A percentile compares a stretch with the other conserved stretches of the same genome.
Conservation (phyloP, 2,888 invertebrate species). For the Uropetala carovei region DNA sequence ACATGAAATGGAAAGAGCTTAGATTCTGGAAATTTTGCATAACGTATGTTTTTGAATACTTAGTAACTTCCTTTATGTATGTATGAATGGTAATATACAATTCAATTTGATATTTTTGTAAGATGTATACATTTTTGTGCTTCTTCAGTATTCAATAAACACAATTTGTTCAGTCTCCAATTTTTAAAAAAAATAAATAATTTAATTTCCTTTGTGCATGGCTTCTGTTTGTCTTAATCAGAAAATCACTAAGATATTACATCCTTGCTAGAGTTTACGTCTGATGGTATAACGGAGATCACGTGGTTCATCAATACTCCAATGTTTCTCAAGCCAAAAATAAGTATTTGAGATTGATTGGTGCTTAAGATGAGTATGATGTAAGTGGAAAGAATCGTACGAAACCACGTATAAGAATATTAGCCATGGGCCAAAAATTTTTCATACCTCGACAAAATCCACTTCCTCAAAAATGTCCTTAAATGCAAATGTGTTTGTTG, state of each 20-base stretch:
- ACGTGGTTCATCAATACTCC: not conserved
- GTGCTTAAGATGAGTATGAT: not conserved
- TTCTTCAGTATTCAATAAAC: slow-evolving; percentile 15
- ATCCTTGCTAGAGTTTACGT: not conserved
- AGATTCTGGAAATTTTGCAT: not conserved
- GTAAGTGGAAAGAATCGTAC: not conserved
- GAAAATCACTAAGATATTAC: not conserved
- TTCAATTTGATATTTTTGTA: not conserved
- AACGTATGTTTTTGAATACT: not conserved
- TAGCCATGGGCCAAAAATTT: not conserved
- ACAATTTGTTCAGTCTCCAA: slow-evolving; percentile 24
- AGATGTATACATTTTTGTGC: not conserved
- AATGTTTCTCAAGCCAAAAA: not conserved
- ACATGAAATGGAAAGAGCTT: not conserved
- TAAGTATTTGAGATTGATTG: not conserved
- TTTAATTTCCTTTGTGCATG: not conserved
- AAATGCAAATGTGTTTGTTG: slow-evolving; percentile 12
- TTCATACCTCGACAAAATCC: not conserved
- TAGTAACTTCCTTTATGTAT: not conserved
- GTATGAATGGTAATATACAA: not conserved
- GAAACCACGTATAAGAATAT: not conserved
- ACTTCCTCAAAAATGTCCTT: not conserved
- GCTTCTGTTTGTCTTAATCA: not conserved
- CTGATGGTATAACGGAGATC: slow-evolving; percentile 30
- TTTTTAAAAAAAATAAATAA: slow-evolving; percentile 43